These are phyloP conservation scores for Zhengitettix transpicula DNA, from an alignment of 2,888 invertebrate genomes.

Conservation along the genomic window DNA sequence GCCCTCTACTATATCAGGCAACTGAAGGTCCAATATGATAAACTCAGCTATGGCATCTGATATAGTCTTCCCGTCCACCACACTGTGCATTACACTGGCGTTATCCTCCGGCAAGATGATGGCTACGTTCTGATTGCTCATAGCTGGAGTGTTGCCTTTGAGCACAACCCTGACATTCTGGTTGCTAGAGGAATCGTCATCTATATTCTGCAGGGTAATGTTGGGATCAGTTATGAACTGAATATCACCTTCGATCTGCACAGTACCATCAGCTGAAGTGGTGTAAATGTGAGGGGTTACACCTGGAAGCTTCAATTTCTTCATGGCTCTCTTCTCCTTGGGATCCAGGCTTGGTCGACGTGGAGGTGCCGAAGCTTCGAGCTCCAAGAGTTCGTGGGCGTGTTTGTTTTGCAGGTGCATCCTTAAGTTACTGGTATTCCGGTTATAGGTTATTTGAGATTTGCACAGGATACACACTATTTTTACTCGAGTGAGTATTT, in stretches of 20 bases:
- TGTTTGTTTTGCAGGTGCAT: constrained; percentile 34
- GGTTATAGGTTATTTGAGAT: constrained; percentile 31
- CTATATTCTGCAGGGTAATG: constrained; percentile 21
- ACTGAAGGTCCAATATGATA: constrained; percentile 28
- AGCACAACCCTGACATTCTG: constrained; percentile 9
- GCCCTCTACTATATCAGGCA: constrained; percentile 30
- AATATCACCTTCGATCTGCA: constrained; percentile 26
- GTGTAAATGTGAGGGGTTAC: constrained; percentile 23
- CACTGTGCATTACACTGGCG: constrained; percentile 9
- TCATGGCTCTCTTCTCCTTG: constrained; percentile 22
- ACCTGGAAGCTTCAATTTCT: constrained; percentile 2
- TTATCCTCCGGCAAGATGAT: constrained; percentile 23
- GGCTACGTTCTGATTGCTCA: constrained; percentile 20
- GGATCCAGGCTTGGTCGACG: constrained; percentile 10
- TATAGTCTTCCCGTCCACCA: constrained; percentile 23
- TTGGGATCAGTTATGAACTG: constrained; percentile 26
- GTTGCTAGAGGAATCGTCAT: constrained; percentile 19
- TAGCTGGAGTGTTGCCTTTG: constrained; percentile 6
- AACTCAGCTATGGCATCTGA: constrained; percentile 30
- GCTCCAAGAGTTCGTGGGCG: constrained; percentile 22
- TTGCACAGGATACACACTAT: constrained; percentile 32
- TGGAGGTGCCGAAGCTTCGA: constrained; percentile 23
- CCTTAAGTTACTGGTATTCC: constrained; percentile 31
- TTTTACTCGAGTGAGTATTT: constrained; percentile 24
- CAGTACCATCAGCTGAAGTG: constrained; percentile 25